phyloP scores from a whole-genome alignment of 2,888 invertebrate species.

The Thereva unica region DNA sequence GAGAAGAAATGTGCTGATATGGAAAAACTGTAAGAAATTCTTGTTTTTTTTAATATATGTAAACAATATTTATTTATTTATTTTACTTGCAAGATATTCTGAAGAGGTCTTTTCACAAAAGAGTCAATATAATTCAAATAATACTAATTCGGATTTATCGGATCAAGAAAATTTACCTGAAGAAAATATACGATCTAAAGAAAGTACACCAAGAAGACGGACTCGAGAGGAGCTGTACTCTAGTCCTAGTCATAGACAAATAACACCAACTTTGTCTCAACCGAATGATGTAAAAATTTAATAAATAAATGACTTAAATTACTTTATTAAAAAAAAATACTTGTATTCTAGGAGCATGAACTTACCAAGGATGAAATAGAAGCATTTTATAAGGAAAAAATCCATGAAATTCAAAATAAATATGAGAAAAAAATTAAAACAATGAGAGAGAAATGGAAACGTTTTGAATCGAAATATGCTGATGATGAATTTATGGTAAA shows the following conservation, averaged over 20 bases:
- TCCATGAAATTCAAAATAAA: constrained; percentile 51
- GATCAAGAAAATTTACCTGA: constrained; percentile 54
- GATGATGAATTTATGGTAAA: constrained; percentile 57
- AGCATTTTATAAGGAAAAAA: constrained; percentile 54
- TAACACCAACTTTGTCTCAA: constrained; percentile 50
- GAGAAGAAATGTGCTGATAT: constrained; percentile 79
- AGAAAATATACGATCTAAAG: constrained; percentile 47
- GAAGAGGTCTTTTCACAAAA: constrained; percentile 72
- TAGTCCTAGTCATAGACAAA: constrained; percentile 56
- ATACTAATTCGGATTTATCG: constrained; percentile 53
- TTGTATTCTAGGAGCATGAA: constrained; percentile 47
- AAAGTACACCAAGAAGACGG: constrained; percentile 52
- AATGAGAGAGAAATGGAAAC: constrained; percentile 51
- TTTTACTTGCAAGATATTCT: constrained; percentile 60
- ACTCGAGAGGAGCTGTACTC: constrained; percentile 53
- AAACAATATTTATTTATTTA: constrained; percentile 15
- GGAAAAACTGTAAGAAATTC: constrained; percentile 69
- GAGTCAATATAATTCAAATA: constrained; percentile 63
- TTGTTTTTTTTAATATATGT: constrained; percentile 7
- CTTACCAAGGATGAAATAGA: constrained; percentile 50
- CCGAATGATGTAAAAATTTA: background rate
- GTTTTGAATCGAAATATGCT: constrained; percentile 53
- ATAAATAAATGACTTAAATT: too few relatives aligned
- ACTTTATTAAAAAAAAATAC: background rate
- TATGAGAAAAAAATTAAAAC: constrained; percentile 52